Conservation (phyloP, 64 coral and sea anemone species). For the Astreopora myriophthalma region DNA sequence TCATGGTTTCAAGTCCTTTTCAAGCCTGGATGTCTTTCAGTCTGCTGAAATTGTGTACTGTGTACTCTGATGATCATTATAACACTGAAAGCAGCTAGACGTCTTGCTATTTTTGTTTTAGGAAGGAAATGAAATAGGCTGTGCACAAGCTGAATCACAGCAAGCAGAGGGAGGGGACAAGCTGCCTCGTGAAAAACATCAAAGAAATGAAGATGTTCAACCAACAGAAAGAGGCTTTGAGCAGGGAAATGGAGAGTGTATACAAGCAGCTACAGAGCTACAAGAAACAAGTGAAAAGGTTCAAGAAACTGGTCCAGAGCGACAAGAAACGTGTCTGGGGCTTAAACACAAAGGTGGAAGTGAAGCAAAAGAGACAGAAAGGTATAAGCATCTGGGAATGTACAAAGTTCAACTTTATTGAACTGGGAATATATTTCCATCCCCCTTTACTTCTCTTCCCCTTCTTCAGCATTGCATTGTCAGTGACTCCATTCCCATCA, state of each 20-base stretch:
- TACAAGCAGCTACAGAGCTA: too few species aligned
- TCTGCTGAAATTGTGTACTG: too few species aligned
- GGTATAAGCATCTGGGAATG: not conserved
- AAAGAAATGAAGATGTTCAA: not conserved
- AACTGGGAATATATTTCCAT: too few species aligned
- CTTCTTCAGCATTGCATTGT: too few species aligned
- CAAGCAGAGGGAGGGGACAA: not conserved
- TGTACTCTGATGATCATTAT: too few species aligned
- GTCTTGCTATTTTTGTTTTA: not conserved
- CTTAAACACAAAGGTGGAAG: not conserved
- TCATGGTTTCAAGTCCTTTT: too few species aligned
- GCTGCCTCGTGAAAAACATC: not conserved
- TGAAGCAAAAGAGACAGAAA: slow-evolving; percentile 3
- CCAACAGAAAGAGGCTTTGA: not conserved
- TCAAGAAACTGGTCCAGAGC: not conserved
- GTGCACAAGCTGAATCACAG: not conserved
- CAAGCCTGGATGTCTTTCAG: too few species aligned
- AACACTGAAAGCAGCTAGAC: too few species aligned
- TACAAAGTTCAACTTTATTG: too few species aligned
- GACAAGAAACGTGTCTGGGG: not conserved
- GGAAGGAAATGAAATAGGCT: not conserved
- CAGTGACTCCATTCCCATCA: too few species aligned
- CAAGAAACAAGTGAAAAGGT: not conserved
- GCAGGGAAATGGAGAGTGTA: too few species aligned
- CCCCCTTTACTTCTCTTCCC: too few species aligned